Conservation (phyloP, 2,797 vertebrate genomes). For the Merluccius polli region DNA sequence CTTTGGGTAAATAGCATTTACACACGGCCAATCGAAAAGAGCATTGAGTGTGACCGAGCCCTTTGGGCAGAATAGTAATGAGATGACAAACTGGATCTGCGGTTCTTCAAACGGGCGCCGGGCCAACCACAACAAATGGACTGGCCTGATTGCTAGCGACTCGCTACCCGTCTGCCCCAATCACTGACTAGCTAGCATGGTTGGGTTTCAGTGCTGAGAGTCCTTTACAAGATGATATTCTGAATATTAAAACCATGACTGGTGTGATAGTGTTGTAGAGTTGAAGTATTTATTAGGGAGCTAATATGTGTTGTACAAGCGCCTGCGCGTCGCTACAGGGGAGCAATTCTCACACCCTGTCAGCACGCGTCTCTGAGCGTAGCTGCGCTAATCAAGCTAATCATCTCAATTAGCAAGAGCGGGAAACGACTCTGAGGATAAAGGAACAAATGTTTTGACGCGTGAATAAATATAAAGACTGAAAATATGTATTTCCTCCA, state of each 20-base stretch:
- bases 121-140: slow-evolving; percentile 13
- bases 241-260: not conserved
- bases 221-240: not conserved
- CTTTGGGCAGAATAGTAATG: slow-evolving; percentile 34
- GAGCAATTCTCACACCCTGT: slow-evolving; percentile 30
- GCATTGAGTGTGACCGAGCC: slow-evolving; percentile 20
- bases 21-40: slow-evolving; percentile 20
- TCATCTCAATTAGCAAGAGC: slow-evolving; percentile 26
- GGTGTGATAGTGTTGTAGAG: not conserved
- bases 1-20: slow-evolving; percentile 32
- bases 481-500: slow-evolving; percentile 26
- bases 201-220: not conserved
- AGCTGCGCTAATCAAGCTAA: slow-evolving; percentile 43
- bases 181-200: not conserved
- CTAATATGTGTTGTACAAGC: slow-evolving; percentile 8
- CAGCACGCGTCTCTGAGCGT: slow-evolving; percentile 15
- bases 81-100: slow-evolving; percentile 22
- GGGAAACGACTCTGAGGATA: slow-evolving; percentile 43
- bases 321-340: slow-evolving; percentile 14
- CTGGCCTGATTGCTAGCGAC: not conserved
- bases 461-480: slow-evolving; percentile 15
- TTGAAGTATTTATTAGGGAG: not conserved
- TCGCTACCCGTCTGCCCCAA: too few relatives aligned
- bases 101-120: slow-evolving; percentile 13
- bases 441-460: slow-evolving; percentile 19